Base-by-base conservation (phyloP, 2,888 invertebrate genomes). In the Sminthurides aquaticus region DNA sequence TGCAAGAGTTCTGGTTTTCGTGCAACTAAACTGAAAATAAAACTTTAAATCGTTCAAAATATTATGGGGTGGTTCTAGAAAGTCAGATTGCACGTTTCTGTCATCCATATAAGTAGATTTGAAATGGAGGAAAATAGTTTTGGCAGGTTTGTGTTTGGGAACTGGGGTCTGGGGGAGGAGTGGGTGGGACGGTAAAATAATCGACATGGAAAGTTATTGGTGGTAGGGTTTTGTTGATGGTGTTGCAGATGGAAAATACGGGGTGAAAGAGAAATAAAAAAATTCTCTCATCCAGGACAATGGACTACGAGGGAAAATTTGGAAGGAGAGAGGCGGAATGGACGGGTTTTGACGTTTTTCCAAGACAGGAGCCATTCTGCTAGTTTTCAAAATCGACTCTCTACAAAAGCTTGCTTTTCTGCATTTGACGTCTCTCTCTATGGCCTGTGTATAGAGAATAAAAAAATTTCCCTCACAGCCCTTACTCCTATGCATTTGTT, bases 261-360 rank as follows among this genome's bases (percentile, higher is more conserved):
- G 43, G 5, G 5, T 34, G 5, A 15, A 15, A 34, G 15, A 34
- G 15, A 15, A 11, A 34, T 34, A 64, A 64, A 58, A 64, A 58
- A 64, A 58, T 64, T 64, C 62, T 62, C n/a, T n/a, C 58, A 58
- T 64, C 57, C 64, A 34, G 43, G 64, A 64, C 64, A 64, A 64
- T 64, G 58, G 64, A 64, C 58, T 43, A 58, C 57, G 57, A 64
- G 58, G 58, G 64, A 64, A 64, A 57, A 52, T 64, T 64, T 62
- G 62, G 62, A 62, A 62, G 28, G 62, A 62, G n/a, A n/a, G 59
- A 59, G 62, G 62, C 62, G 62, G 62, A 62, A 57, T 62, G 57
- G 62, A 62, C 57, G 64, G 64, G 59, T 64, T 64, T 64, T 64
- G 58, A 58, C 58, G 34, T 64, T 64, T 64, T 64, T 64, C 54